Percentiles rank a stretch among this genome's conserved stretches.
These are phyloP conservation scores for Drosophila mayaguana DNA, from an alignment of 2,888 invertebrate species.

Conservation along the genomic window DNA sequence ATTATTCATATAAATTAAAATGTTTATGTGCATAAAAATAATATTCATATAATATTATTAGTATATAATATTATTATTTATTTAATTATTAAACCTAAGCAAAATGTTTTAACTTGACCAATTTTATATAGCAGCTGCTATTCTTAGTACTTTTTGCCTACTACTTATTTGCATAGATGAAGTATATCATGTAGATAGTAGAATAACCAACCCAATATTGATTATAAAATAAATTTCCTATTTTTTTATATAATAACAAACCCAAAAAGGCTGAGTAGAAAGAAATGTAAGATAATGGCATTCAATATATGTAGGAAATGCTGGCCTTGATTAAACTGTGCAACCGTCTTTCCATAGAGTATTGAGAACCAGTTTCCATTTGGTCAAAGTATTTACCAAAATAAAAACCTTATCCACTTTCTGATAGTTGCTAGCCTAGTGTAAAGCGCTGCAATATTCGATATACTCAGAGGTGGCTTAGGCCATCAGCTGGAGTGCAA, in stretches of 20 bases:
- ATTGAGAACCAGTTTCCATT: not conserved
- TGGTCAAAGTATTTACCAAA: not conserved
- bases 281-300: not conserved
- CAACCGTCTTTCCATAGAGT: too few relatives aligned
- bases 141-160: too few relatives aligned
- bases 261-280: not conserved
- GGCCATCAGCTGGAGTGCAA: conserved; percentile 34
- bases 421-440: not conserved
- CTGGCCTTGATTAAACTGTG: too few relatives aligned
- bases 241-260: too few relatives aligned
- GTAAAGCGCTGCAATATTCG: not conserved
- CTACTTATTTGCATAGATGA: too few relatives aligned
- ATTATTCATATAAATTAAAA: too few relatives aligned
- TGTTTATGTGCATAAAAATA: too few relatives aligned
- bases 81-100: not conserved
- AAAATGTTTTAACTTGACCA: not conserved
- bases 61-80: too few relatives aligned
- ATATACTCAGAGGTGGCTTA: conserved; percentile 8
- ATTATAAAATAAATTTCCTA: not conserved
- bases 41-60: too few relatives aligned
- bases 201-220: not conserved
- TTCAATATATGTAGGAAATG: not conserved
- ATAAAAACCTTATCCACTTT: not conserved
- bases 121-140: not conserved
- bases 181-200: too few relatives aligned